These are phyloP conservation scores for Lepidurus packardi DNA, from an alignment of 1,140 invertebrate species.

Conservation along the genomic window DNA sequence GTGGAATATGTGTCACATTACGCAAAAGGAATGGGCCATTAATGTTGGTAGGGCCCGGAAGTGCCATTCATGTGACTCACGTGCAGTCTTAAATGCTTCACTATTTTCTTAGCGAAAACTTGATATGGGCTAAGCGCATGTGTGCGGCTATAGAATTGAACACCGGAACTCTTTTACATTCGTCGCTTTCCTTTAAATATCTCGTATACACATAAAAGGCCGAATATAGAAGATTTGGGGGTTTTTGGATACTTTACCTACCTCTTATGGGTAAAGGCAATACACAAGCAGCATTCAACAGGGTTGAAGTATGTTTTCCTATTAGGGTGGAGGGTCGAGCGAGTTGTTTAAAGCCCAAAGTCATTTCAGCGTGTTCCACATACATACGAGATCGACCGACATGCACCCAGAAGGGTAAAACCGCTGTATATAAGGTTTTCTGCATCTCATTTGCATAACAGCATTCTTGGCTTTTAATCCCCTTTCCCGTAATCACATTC, in stretches of 20 bases:
- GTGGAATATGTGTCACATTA: slow-evolving; percentile 13
- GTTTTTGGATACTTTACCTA: too few species aligned
- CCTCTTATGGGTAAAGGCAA: too few species aligned
- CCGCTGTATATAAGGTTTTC: not conserved
- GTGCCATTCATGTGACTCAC: slow-evolving; percentile 21
- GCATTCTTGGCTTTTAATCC: not conserved
- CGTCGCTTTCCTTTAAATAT: too few species aligned
- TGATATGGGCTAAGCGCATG: not conserved
- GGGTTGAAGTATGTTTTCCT: too few species aligned
- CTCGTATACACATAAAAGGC: too few species aligned
- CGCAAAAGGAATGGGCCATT: slow-evolving; percentile 1
- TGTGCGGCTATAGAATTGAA: not conserved
- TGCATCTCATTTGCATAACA: not conserved
- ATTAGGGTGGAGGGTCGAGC: too few species aligned
- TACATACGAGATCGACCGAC: not conserved
- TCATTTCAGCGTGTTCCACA: not conserved
- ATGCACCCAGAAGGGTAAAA: not conserved
- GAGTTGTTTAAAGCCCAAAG: too few species aligned
- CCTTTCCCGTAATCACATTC: slow-evolving; percentile 2
- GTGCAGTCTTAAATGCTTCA: not conserved
- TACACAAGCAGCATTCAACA: too few species aligned
- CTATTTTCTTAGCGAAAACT: slow-evolving; percentile 5
- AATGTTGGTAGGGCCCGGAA: not conserved
- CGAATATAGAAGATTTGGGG: too few species aligned
- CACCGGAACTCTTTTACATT: not conserved